Evolutionary conservation across 2,797 vertebrate genomes (phyloP).

Genomic region (Chaetodon trifasciatus): DNA sequence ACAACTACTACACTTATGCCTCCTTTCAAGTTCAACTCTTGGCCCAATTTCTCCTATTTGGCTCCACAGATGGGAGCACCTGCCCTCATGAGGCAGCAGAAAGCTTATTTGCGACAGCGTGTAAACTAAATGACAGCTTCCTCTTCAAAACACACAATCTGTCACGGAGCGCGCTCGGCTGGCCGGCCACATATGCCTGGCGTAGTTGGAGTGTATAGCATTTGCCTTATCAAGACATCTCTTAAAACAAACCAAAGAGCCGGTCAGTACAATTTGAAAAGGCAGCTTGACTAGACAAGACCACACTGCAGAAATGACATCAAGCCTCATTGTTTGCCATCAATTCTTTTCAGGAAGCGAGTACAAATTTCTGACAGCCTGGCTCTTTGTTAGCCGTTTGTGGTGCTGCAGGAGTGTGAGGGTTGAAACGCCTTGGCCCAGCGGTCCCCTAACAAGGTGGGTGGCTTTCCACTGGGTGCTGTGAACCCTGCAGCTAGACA

Average conservation of each 20-base stretch:
- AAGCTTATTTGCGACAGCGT: conserved; percentile 49
- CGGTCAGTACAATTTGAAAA: conserved; percentile 49
- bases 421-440: conserved; percentile 69
- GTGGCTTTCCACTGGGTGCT: conserved; percentile 83
- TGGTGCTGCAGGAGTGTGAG: conserved; percentile 58
- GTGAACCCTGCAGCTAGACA: conserved; percentile 84
- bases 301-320: conserved; percentile 58
- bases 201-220: conserved; percentile 8
- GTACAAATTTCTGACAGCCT: conserved; percentile 59
- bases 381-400: conserved; percentile 45
- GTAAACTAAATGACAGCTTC: conserved; percentile 71
- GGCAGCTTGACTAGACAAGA: conserved; percentile 48
- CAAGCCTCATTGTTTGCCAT: conserved; percentile 51
- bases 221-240: conserved; percentile 62
- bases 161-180: conserved; percentile 26
- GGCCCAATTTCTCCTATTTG: conserved; percentile 64
- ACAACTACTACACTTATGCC: conserved; percentile 81
- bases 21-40: conserved; percentile 77
- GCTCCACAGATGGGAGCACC: conserved; percentile 67
- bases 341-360: conserved; percentile 53
- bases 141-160: conserved; percentile 62
- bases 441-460: conserved; percentile 82
- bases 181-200: conserved; percentile 17
- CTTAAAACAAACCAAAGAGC: conserved; percentile 49
- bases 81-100: conserved; percentile 52